Evolutionary conservation across 2,888 invertebrate species (phyloP).

Genomic region (Pachymerium ferrugineum): DNA sequence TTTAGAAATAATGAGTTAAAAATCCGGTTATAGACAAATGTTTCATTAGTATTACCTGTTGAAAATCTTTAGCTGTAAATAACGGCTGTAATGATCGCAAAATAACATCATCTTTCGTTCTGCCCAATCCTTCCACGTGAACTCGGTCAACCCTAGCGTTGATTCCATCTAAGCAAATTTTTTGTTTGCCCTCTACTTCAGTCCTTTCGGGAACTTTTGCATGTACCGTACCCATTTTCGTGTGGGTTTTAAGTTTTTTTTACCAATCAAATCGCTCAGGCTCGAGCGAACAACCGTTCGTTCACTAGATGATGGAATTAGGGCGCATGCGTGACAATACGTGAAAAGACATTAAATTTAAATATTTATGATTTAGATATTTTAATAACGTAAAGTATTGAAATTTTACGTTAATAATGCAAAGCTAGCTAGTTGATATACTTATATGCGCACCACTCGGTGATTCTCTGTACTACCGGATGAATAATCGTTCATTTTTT

Average conservation of each 20-base stretch:
- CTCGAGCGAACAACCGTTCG: too few relatives aligned
- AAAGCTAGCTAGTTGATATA: too few relatives aligned
- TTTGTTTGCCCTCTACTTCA: not conserved
- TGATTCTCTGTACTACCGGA: too few relatives aligned
- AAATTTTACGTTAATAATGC: too few relatives aligned
- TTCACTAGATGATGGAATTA: not conserved
- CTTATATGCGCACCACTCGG: too few relatives aligned
- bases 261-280: not conserved
- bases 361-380: too few relatives aligned
- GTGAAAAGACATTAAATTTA: too few relatives aligned
- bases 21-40: slow-evolving; percentile 39
- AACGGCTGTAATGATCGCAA: slow-evolving; percentile 70
- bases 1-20: not conserved
- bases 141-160: slow-evolving; percentile 77
- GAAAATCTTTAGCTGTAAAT: slow-evolving; percentile 77
- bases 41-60: slow-evolving; percentile 65
- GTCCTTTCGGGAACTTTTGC: slow-evolving; percentile 34
- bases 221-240: slow-evolving; percentile 36
- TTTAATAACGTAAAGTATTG: too few relatives aligned
- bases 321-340: too few relatives aligned
- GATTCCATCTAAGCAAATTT: slow-evolving; percentile 32
- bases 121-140: slow-evolving; percentile 72
- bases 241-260: too few relatives aligned
- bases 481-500: too few relatives aligned
- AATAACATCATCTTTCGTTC: slow-evolving; percentile 86